Base-by-base conservation (phyloP, 2,113 vertebrate species). In the Serinus canaria region DNA sequence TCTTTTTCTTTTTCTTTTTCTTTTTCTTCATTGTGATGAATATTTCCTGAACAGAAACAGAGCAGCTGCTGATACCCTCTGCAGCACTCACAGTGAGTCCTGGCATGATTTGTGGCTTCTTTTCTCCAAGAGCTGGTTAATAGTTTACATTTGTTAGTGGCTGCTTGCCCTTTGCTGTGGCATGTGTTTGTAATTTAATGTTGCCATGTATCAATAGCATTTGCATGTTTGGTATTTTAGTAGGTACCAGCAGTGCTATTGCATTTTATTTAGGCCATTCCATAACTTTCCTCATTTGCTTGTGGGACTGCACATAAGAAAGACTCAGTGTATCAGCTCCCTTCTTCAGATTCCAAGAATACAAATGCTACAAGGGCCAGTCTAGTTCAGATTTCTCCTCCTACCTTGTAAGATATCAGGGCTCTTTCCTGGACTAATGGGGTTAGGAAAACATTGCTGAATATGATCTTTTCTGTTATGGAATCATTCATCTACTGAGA, bases 201-300 rank as follows among this genome's bases (percentile, higher is more conserved):
- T 55, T 79, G 55, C 79, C 69, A 90, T 95, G 91, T 90, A 92
- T 94, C 95, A 94, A 75, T 18, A 55, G 28, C 35, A 59, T 94
- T 90, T 94, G 77, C 85, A 78, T 89, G 39, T 92, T 89, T 88
- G 22, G 39, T 97, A 28, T 81, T 97, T 96, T 94, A 95, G 88
- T 92, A 89, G 73, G 25, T 58, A 92, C 66, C 31, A 92, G 49
- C 33, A 94, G 58, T 68, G 75, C 53, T 92, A 90, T 50, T 84
- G 83, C 76, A 92, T 91, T 96, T 95, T 80, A 79, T 94, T 95
- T 89, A 89, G 70, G 59, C 62, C 31, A 83, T 58, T 22, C 49
- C 39, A 19, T 64, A 92, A 74, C 39, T 91, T 90, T 72, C 6
- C 19, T 31, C 0, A 0, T 27, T 27, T 83, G 30, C 67, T 76